Percentiles rank a stretch among this genome's conserved stretches.
Conservation (phyloP, 2,888 invertebrate genomes). For the Malacosoma neustria region DNA sequence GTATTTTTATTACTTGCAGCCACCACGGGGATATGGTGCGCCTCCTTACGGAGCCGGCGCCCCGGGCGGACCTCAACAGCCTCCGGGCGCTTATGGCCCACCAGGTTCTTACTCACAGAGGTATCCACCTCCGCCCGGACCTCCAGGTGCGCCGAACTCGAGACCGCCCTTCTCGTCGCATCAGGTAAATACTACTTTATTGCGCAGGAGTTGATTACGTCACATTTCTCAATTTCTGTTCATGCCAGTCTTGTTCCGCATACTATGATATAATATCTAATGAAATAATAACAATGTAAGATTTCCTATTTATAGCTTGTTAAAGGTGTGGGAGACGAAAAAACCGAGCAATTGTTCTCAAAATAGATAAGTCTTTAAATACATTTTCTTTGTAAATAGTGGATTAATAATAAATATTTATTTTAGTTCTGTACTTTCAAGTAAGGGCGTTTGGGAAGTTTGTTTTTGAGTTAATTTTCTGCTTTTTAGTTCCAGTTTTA, state of each 20-base stretch:
- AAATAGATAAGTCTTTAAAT: background rate
- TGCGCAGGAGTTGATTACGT: too few relatives aligned
- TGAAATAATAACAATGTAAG: too few relatives aligned
- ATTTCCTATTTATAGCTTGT: background rate
- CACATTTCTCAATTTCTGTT: too few relatives aligned
- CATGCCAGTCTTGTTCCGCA: too few relatives aligned
- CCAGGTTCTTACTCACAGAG: constrained; percentile 76
- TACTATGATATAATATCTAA: too few relatives aligned
- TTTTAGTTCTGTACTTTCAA: background rate
- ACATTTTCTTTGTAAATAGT: background rate
- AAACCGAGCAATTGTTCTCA: constrained; percentile 1
- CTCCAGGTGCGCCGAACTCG: constrained; percentile 58
- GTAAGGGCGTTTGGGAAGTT: background rate
- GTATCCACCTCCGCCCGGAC: constrained; percentile 63
- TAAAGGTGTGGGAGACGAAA: background rate
- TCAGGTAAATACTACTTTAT: constrained; percentile 36
- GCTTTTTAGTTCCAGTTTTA: too few relatives aligned
- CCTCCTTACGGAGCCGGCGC: constrained; percentile 68
- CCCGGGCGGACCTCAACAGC: constrained; percentile 63
- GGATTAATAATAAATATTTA: background rate
- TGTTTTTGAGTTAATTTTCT: too few relatives aligned
- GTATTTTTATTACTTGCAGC: constrained; percentile 45
- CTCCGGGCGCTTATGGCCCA: constrained; percentile 66
- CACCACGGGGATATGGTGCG: constrained; percentile 63
- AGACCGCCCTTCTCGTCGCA: constrained; percentile 67